Conservation (phyloP, 2,113 vertebrate genomes). For the Actenoides lindsayi region DNA sequence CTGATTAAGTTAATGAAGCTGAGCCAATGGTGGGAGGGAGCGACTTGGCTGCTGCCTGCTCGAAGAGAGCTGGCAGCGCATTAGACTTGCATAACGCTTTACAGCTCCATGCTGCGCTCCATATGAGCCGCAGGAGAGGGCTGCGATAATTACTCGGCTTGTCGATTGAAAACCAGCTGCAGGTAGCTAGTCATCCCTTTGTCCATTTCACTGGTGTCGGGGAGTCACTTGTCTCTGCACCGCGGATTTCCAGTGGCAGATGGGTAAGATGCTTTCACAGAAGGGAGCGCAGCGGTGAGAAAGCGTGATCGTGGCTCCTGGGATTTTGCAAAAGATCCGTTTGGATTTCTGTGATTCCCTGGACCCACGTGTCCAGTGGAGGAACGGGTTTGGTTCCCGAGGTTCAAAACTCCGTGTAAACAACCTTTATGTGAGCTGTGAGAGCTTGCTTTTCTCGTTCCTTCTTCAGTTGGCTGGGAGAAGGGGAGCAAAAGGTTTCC, state of each 20-base stretch:
- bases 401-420: slow-evolving; percentile 2
- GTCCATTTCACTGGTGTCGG: slow-evolving; percentile 48
- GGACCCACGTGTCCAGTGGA: neutral
- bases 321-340: slow-evolving; percentile 21
- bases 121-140: slow-evolving; percentile 68
- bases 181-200: slow-evolving; percentile 61
- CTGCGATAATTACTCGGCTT: slow-evolving; percentile 52
- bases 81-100: slow-evolving; percentile 83
- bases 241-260: neutral
- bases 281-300: neutral
- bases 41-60: slow-evolving; percentile 77
- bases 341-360: slow-evolving; percentile 21
- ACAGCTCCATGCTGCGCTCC: slow-evolving; percentile 75
- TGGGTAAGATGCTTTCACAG: slow-evolving; percentile 32
- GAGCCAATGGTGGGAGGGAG: slow-evolving; percentile 79
- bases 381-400: neutral
- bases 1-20: slow-evolving; percentile 87
- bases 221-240: slow-evolving; percentile 4
- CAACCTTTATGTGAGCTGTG: neutral
- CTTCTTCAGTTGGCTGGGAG: slow-evolving; percentile 2
- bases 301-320: slow-evolving; percentile 19
- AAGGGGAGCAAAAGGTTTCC: slow-evolving; percentile 18
- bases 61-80: slow-evolving; percentile 82
- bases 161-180: slow-evolving; percentile 65
- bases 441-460: neutral